These are phyloP conservation scores for Tortrix viridana DNA, from an alignment of 2,888 invertebrate genomes.

Conservation along the genomic window DNA sequence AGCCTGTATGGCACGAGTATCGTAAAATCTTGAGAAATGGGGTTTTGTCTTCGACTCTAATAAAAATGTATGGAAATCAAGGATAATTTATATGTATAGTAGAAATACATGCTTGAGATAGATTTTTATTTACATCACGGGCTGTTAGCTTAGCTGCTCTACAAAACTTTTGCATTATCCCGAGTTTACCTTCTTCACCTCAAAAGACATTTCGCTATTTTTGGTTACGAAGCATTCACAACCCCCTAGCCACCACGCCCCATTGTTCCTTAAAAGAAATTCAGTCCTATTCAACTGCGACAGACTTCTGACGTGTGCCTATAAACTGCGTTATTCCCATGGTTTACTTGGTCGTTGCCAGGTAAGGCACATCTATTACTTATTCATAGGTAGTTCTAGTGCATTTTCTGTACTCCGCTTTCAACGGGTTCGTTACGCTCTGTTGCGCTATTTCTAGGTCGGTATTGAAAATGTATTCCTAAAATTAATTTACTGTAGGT, in stretches of 20 bases:
- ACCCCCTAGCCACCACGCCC: conserved; percentile 28
- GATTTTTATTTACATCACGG: no score
- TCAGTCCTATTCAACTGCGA: conserved; percentile 53
- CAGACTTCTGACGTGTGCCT: conserved; percentile 62
- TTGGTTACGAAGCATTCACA: conserved; percentile 32
- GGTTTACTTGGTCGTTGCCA: conserved; percentile 61
- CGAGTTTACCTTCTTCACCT: background rate
- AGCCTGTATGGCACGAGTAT: no score
- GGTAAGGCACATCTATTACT: conserved; percentile 73
- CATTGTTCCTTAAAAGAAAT: conserved; percentile 10
- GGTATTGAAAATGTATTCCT: conserved; percentile 4
- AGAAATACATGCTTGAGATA: no score
- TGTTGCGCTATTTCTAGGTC: conserved; percentile 48
- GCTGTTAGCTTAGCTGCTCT: no score
- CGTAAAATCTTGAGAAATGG: no score
- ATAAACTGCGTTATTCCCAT: conserved; percentile 46
- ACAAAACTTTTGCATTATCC: no score
- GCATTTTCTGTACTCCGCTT: conserved; percentile 52
- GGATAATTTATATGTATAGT: no score
- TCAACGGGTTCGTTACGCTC: conserved; percentile 49
- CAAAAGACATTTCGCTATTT: conserved; percentile 14
- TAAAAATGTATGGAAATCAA: no score
- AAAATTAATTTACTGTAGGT: background rate
- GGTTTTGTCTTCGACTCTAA: no score
- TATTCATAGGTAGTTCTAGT: conserved; percentile 58